phyloP scores from a whole-genome alignment of 2,888 invertebrate genomes.

The Melieria omissa region DNA sequence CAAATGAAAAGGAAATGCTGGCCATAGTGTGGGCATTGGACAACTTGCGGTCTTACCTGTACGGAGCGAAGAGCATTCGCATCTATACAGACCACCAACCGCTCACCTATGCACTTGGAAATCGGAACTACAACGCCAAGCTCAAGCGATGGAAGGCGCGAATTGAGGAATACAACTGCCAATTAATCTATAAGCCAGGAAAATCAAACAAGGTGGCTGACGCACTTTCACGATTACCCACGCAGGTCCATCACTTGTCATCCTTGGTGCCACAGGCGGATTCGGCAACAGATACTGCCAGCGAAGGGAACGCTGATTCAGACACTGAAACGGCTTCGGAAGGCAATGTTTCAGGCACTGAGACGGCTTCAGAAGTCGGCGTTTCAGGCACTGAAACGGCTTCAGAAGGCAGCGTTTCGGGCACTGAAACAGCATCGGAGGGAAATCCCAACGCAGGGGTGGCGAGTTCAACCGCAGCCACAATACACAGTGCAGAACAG shows the following conservation, averaged over 20 bases:
- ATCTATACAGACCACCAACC: slow-evolving; percentile 39
- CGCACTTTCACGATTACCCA: slow-evolving; percentile 28
- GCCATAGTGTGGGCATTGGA: no score
- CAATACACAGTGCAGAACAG: slow-evolving; percentile 36
- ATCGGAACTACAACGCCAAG: slow-evolving; percentile 34
- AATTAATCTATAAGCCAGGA: slow-evolving; percentile 38
- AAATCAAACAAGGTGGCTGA: slow-evolving; percentile 33
- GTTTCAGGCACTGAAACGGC: no score
- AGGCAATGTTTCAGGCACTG: no score
- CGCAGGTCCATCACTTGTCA: slow-evolving; percentile 6
- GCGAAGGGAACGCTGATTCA: no score
- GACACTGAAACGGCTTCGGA: no score
- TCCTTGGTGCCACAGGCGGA: background rate
- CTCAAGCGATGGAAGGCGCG: slow-evolving; percentile 39
- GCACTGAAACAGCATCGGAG: no score
- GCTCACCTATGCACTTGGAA: slow-evolving; percentile 19
- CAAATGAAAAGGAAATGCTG: no score
- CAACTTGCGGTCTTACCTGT: slow-evolving; percentile 33
- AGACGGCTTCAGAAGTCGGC: no score
- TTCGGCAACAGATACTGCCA: no score
- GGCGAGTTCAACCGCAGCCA: background rate
- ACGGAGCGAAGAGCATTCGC: slow-evolving; percentile 38
- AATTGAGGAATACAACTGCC: slow-evolving; percentile 39
- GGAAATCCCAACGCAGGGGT: no score
- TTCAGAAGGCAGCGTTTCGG: no score